Evolutionary conservation across 2,888 invertebrate genomes (phyloP).

Genomic region (Saturnia japonica): DNA sequence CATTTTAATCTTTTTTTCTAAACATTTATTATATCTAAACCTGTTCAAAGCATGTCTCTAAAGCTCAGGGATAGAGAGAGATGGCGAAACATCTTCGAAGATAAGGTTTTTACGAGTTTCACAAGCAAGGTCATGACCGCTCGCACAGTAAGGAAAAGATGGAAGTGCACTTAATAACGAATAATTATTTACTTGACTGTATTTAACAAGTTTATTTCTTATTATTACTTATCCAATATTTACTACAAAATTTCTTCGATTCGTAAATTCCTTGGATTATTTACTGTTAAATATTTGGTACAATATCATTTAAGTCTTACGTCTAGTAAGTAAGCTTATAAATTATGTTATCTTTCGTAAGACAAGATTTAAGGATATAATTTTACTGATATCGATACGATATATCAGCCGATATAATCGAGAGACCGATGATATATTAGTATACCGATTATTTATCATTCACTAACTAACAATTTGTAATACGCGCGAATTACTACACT

Average conservation of each 20-base stretch:
- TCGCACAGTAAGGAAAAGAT: slow-evolving; percentile 5
- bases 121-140: slow-evolving; percentile 17
- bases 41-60: slow-evolving; percentile 10
- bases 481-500: too few relatives aligned
- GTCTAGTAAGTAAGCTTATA: too few relatives aligned
- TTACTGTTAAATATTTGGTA: neutral
- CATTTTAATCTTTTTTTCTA: slow-evolving; percentile 1
- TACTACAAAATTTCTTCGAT: too few relatives aligned
- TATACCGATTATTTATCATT: too few relatives aligned
- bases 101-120: slow-evolving; percentile 17
- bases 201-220: too few relatives aligned
- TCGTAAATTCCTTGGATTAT: neutral
- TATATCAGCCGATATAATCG: too few relatives aligned
- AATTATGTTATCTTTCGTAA: too few relatives aligned
- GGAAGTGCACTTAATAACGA: neutral
- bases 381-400: too few relatives aligned
- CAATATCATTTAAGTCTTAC: neutral
- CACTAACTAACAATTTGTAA: too few relatives aligned
- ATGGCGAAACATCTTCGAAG: slow-evolving; percentile 15
- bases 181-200: slow-evolving; percentile 3
- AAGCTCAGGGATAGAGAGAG: slow-evolving; percentile 1
- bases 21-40: slow-evolving; percentile 8
- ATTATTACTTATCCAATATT: too few relatives aligned
- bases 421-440: too few relatives aligned
- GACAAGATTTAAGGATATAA: too few relatives aligned